Conservation (phyloP, 2,113 vertebrate genomes). For the Eulacestoma nigropectus region DNA sequence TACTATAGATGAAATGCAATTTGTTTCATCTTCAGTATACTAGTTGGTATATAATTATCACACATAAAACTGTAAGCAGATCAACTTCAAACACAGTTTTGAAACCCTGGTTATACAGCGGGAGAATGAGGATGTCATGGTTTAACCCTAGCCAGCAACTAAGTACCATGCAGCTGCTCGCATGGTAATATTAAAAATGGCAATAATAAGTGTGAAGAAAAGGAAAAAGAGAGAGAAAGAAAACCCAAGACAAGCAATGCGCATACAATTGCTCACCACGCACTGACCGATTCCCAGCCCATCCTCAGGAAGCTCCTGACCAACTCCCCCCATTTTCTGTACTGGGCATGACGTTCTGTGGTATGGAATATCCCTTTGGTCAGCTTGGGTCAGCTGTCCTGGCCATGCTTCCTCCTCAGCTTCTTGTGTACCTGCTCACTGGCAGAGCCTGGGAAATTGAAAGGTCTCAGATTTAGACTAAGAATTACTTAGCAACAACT, state of each 20-base stretch:
- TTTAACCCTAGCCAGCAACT: not conserved
- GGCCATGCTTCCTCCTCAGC: not conserved
- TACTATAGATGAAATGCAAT: not conserved
- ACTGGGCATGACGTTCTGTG: accelerated
- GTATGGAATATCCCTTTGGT: not conserved
- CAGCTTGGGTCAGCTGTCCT: not conserved
- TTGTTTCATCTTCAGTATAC: not conserved
- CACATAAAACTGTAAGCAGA: not conserved
- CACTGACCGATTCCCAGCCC: not conserved
- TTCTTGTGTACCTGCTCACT: not conserved
- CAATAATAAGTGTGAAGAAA: not conserved
- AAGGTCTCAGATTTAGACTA: not conserved
- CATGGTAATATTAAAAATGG: not conserved
- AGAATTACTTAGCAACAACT: not conserved
- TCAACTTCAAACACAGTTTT: not conserved
- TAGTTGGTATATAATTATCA: not conserved
- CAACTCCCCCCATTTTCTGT: not conserved
- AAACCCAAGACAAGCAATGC: not conserved
- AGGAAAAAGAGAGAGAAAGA: not conserved
- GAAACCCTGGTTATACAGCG: not conserved
- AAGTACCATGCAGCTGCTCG: not conserved
- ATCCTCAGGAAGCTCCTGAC: not conserved
- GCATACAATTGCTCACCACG: not conserved
- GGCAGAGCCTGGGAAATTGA: not conserved
- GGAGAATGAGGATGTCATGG: not conserved